These are phyloP conservation scores for Paradisaea rubra DNA, from an alignment of 2,113 vertebrate genomes.

Conservation along the genomic window DNA sequence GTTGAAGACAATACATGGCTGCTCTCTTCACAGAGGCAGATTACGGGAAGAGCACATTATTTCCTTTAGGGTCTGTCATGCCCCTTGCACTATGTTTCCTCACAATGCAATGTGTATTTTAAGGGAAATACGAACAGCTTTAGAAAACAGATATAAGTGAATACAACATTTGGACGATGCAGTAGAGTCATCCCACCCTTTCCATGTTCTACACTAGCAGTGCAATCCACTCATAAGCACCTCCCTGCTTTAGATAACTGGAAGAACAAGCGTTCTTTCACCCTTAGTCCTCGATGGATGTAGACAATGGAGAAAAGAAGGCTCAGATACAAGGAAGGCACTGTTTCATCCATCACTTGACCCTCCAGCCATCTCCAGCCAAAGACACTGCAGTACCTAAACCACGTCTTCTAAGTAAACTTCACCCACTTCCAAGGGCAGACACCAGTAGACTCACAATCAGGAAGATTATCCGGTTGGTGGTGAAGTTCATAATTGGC, in stretches of 20 bases:
- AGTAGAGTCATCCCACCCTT: fast-evolving
- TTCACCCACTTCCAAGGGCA: not conserved
- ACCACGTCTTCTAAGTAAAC: fast-evolving
- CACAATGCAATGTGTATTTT: not conserved
- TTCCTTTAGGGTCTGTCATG: not conserved
- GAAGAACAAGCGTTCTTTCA: not conserved
- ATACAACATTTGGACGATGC: not conserved
- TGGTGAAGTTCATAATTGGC: not conserved
- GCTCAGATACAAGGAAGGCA: not conserved
- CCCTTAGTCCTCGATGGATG: not conserved
- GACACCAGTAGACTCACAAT: not conserved
- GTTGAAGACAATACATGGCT: not conserved
- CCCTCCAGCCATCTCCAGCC: not conserved
- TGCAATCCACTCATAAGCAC: not conserved
- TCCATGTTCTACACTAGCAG: not conserved
- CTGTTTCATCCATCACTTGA: not conserved
- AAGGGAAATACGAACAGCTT: not conserved
- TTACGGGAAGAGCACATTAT: not conserved
- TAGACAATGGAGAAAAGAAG: not conserved
- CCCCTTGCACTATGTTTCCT: not conserved
- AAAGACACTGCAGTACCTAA: not conserved
- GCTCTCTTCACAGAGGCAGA: not conserved
- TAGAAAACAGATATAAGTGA: not conserved
- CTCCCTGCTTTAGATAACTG: not conserved
- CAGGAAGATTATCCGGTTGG: not conserved